Base-by-base conservation (phyloP, 2,797 vertebrate genomes). In the Anguilla obscura region DNA sequence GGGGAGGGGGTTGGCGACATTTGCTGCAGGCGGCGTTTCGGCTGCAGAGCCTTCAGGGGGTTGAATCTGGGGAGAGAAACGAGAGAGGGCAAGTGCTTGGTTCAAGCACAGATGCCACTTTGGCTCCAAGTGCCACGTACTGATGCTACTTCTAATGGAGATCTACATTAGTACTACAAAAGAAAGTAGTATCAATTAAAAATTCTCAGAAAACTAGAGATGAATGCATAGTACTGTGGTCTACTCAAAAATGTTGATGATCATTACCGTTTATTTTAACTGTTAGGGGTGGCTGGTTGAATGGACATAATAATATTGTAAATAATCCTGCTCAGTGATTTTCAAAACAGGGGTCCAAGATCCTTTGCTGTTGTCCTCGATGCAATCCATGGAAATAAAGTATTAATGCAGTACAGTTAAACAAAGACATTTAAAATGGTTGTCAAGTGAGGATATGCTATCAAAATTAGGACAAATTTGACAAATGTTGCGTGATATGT, bases 31-130 rank as follows among this genome's bases (percentile, higher is more conserved):
- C 93, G 95, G 30, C 93, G 95, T 94, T 96, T 96, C 92, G 96
- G 95, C 93, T 96, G 96, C 92, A 96, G 93, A 88, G 71, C 95
- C 94, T 95, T 96, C 94, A 97, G 93, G 85, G 96, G 95, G 95
- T 96, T 96, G 94, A 96, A 96, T 96, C 96, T 97, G 95, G 94
- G 93, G 91, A 95, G 87, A 93, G 88, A 92, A 87, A 90, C 52
- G 58, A 90, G 56, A 94, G 27, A 93, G 91, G 89, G 91, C 90
- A 89, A 93, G 89, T 88, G n/a, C 89, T 91, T 86, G 90, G 90
- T 85, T 91, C 90, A 84, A 88, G 27, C 18, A 83, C 27, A 12
- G 63, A 66, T 12, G 85, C 71, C 80, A 89, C 18, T 50, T 83
- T 66, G 14, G 50, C 83, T 48, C 69, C 50, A 10, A 85, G 82